A percentile compares a stretch with the other conserved stretches of the same genome.
phyloP scores from a whole-genome alignment of 2,797 vertebrate genomes.

The Xiphorhynchus erythropygius region DNA sequence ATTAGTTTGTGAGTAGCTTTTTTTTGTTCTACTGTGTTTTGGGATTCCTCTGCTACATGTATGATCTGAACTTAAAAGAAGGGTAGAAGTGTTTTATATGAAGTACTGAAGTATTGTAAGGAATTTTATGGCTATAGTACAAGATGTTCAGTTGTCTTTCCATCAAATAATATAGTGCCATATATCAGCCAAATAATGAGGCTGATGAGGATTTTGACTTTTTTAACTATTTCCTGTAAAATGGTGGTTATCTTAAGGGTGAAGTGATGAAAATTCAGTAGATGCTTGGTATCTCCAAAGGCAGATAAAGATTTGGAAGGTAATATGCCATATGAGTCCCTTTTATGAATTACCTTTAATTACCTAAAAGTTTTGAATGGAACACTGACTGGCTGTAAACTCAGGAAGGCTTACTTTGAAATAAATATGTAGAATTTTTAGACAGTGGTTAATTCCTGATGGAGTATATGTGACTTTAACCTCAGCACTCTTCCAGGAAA shows the following conservation, averaged over 20 bases:
- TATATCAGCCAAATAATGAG: neutral
- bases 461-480: neutral
- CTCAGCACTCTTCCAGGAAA: neutral
- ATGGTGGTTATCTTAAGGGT: neutral
- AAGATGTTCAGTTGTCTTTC: neutral
- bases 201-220: neutral
- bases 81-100: neutral
- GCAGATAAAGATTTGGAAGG: neutral
- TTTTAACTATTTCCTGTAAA: neutral
- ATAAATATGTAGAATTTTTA: slow-evolving; percentile 3
- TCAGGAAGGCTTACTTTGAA: neutral
- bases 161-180: neutral
- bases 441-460: neutral
- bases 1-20: neutral
- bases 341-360: neutral
- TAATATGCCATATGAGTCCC: neutral
- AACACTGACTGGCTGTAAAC: neutral
- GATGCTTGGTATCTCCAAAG: neutral
- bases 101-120: neutral
- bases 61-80: neutral
- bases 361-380: neutral
- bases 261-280: neutral
- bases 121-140: neutral
- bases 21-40: neutral
- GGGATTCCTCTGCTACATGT: neutral